A percentile compares a stretch with the other conserved stretches of the same genome.
phyloP scores from a whole-genome alignment of 2,888 invertebrate genomes.

The Leucophenga maculata region DNA sequence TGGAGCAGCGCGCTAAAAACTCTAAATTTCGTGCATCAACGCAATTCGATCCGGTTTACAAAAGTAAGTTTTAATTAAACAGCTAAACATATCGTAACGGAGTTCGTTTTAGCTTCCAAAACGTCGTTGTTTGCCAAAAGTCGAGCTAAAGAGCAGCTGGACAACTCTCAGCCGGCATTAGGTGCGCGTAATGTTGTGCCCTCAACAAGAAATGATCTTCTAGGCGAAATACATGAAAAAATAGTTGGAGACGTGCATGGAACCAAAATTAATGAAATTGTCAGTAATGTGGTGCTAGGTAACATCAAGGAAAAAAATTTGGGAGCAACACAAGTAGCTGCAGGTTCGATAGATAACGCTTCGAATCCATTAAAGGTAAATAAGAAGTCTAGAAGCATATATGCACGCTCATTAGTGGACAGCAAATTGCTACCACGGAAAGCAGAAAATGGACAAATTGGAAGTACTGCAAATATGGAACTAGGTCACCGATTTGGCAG shows the following conservation, averaged over 20 bases:
- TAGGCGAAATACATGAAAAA: slow-evolving; percentile 48
- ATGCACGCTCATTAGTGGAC: slow-evolving; percentile 71
- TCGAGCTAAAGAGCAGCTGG: slow-evolving; percentile 36
- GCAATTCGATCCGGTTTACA: slow-evolving; percentile 72
- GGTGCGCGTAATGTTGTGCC: background rate
- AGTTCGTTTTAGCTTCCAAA: slow-evolving; percentile 50
- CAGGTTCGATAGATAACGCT: slow-evolving; percentile 28
- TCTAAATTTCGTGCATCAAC: slow-evolving; percentile 77
- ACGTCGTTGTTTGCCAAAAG: slow-evolving; percentile 67
- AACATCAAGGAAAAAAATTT: slow-evolving; percentile 74
- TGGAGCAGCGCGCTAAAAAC: slow-evolving; percentile 75
- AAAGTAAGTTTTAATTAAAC: slow-evolving; percentile 49
- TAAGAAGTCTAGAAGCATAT: slow-evolving; percentile 73
- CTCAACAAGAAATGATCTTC: slow-evolving; percentile 21
- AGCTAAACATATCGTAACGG: background rate
- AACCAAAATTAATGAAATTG: slow-evolving; percentile 34
- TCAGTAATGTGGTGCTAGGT: slow-evolving; percentile 72
- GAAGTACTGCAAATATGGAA: background rate
- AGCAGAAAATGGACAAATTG: slow-evolving; percentile 41
- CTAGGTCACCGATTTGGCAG: slow-evolving; percentile 38
- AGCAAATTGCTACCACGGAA: slow-evolving; percentile 32
- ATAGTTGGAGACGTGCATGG: slow-evolving; percentile 40
- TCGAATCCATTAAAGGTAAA: slow-evolving; percentile 38
- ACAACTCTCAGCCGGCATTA: background rate
- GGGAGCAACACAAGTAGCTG: slow-evolving; percentile 30